Conservation (phyloP, 2,888 invertebrate genomes). For the Watsonalla cultraria region DNA sequence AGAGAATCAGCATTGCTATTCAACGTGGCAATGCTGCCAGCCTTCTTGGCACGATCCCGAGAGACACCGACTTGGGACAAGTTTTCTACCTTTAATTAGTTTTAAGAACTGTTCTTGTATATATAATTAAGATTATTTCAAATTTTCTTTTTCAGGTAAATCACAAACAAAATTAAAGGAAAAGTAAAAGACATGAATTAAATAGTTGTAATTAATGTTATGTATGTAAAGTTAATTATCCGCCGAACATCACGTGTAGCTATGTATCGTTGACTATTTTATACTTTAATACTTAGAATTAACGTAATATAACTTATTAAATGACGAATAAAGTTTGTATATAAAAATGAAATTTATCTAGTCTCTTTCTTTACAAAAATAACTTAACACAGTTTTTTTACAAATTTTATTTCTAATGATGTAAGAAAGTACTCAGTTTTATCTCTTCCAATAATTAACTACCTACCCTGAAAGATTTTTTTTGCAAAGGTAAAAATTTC, state of each 20-base stretch:
- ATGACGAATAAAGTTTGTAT: constrained; percentile 27
- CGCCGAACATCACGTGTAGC: constrained; percentile 53
- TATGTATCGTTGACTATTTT: constrained; percentile 49
- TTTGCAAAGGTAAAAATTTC: too few relatives aligned
- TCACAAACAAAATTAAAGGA: constrained; percentile 68
- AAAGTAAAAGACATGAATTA: constrained; percentile 41
- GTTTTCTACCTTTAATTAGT: too few relatives aligned
- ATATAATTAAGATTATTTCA: too few relatives aligned
- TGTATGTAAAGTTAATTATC: constrained; percentile 34
- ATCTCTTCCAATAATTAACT: too few relatives aligned
- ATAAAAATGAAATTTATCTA: constrained; percentile 8
- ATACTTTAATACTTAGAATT: constrained; percentile 32
- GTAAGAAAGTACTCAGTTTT: too few relatives aligned
- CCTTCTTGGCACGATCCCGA: too few relatives aligned
- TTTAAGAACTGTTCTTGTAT: too few relatives aligned
- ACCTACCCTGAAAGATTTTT: too few relatives aligned
- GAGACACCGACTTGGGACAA: too few relatives aligned
- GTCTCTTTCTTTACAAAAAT: not conserved
- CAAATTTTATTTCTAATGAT: too few relatives aligned
- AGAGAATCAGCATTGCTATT: too few relatives aligned
- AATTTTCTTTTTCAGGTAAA: constrained; percentile 54
- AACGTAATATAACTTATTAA: constrained; percentile 26
- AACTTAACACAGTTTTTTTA: not conserved
- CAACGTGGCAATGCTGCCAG: too few relatives aligned
- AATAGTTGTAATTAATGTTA: constrained; percentile 32